Conservation (phyloP, 2,888 invertebrate genomes). For the Brachycybe producta region DNA sequence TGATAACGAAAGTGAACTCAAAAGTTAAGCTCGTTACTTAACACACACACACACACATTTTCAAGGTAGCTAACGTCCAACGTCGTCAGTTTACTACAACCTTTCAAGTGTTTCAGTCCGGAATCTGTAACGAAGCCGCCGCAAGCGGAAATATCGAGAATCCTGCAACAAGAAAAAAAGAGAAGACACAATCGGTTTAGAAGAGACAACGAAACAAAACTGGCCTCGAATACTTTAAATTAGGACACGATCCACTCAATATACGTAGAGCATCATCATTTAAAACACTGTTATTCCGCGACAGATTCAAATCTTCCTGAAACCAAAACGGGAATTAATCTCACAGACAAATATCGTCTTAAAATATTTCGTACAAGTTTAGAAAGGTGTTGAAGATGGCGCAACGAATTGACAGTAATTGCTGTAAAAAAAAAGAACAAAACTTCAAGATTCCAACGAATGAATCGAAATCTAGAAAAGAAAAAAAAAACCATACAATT, state of each 20-base stretch:
- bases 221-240: not conserved
- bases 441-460: too few relatives aligned
- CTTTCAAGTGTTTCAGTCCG: not conserved
- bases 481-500: too few relatives aligned
- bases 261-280: not conserved
- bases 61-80: not conserved
- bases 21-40: not conserved
- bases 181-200: not conserved
- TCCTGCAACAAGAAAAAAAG: not conserved
- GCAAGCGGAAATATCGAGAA: not conserved
- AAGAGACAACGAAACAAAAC: not conserved
- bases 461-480: too few relatives aligned
- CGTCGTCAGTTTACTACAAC: not conserved
- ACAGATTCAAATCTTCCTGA: conserved; percentile 1
- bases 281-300: not conserved
- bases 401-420: too few relatives aligned
- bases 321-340: not conserved
- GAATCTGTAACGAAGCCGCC: not conserved
- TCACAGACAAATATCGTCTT: not conserved
- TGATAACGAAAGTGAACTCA: too few relatives aligned
- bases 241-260: not conserved
- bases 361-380: not conserved
- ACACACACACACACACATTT: not conserved
- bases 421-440: too few relatives aligned
- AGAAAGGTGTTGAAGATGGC: not conserved